These are phyloP conservation scores for Lacanobia oleracea DNA, from an alignment of 2,888 invertebrate species.

Conservation along the genomic window DNA sequence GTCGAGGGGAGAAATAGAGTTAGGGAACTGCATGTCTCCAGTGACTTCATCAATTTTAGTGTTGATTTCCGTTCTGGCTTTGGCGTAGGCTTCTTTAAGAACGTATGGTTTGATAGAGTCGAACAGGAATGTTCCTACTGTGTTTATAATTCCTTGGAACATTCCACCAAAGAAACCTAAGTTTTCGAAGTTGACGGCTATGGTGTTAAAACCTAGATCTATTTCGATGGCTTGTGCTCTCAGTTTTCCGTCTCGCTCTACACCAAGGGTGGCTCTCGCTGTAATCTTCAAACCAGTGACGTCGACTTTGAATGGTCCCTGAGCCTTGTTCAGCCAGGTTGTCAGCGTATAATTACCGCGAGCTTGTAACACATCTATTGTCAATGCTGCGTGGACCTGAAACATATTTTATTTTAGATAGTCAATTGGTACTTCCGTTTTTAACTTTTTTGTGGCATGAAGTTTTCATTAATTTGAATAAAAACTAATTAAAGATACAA, in stretches of 20 bases:
- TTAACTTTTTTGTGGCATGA: too few species aligned
- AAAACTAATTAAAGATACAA: neutral
- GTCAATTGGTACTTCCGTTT: neutral
- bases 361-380: slow-evolving; percentile 93
- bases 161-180: slow-evolving; percentile 94
- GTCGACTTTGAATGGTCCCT: slow-evolving; percentile 95
- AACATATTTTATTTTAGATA: slow-evolving; percentile 58
- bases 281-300: slow-evolving; percentile 93
- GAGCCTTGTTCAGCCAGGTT: slow-evolving; percentile 92
- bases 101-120: slow-evolving; percentile 97
- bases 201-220: slow-evolving; percentile 94
- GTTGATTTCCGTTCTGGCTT: slow-evolving; percentile 94
- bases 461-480: too few species aligned
- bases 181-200: slow-evolving; percentile 95
- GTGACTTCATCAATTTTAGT: slow-evolving; percentile 93
- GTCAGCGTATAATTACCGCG: slow-evolving; percentile 94
- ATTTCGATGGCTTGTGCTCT: slow-evolving; percentile 94
- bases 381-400: slow-evolving; percentile 93
- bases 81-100: slow-evolving; percentile 94
- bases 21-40: slow-evolving; percentile 93
- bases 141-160: slow-evolving; percentile 94
- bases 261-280: slow-evolving; percentile 93
- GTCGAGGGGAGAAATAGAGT: slow-evolving; percentile 96
- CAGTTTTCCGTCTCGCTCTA: slow-evolving; percentile 94
- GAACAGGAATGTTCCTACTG: slow-evolving; percentile 95